Percentiles rank a stretch among this genome's conserved stretches.
These are phyloP conservation scores for Eupleurogrammus muticus DNA, from an alignment of 2,797 vertebrate species.

Conservation along the genomic window DNA sequence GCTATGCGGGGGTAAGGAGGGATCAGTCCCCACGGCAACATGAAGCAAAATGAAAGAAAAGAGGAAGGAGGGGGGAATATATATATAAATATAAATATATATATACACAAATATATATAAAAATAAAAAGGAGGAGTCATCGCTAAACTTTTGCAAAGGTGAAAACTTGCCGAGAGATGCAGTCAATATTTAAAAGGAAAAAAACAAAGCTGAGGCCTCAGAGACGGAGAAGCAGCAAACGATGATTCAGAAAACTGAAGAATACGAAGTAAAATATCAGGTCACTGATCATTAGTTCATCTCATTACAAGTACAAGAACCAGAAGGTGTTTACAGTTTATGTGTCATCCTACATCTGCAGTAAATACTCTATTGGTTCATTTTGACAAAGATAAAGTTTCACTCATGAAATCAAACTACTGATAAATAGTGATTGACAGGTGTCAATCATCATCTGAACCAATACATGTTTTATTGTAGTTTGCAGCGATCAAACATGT, in stretches of 20 bases:
- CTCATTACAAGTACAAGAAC: background rate
- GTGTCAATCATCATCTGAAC: no score
- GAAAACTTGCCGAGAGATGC: slow-evolving; percentile 47
- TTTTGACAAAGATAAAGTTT: background rate
- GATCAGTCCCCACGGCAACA: slow-evolving; percentile 76
- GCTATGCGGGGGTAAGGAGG: slow-evolving; percentile 72
- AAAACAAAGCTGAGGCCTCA: slow-evolving; percentile 29
- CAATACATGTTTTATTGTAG: background rate
- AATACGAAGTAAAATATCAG: background rate
- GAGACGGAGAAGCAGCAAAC: slow-evolving; percentile 26
- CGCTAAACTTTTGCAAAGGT: slow-evolving; percentile 63
- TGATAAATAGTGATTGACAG: background rate
- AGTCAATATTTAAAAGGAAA: slow-evolving; percentile 34
- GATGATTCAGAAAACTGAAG: slow-evolving; percentile 1
- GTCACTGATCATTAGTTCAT: background rate
- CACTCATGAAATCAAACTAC: background rate
- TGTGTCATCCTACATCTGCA: no score
- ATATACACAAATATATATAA: no score
- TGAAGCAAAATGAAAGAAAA: slow-evolving; percentile 75
- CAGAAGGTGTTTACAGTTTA: background rate
- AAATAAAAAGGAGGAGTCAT: slow-evolving; percentile 28
- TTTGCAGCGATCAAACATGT: background rate
- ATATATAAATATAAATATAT: no score
- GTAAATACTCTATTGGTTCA: background rate
- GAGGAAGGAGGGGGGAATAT: slow-evolving; percentile 34